Conservation (phyloP, 2,797 vertebrate genomes). For the Sebastes nivosus region DNA sequence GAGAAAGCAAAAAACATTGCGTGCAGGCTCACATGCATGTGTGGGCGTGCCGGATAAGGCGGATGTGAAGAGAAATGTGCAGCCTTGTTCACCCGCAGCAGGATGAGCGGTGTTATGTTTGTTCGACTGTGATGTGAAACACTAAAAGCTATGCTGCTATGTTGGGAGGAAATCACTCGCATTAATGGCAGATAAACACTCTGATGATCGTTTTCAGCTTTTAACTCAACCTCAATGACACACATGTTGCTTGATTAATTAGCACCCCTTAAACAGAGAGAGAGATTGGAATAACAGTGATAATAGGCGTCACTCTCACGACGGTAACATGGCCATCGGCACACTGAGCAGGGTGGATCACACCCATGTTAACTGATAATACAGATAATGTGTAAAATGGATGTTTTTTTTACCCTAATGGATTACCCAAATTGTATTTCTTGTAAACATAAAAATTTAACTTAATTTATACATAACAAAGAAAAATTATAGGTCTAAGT, state of each 20-base stretch:
- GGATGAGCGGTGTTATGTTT: constrained; percentile 19
- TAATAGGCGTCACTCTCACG: background rate
- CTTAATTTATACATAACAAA: background rate
- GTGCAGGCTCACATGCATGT: background rate
- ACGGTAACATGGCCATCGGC: constrained; percentile 7
- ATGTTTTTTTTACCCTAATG: background rate
- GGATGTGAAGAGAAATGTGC: constrained; percentile 9
- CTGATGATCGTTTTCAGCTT: constrained; percentile 51
- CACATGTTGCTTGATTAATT: constrained; percentile 49
- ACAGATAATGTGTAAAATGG: background rate
- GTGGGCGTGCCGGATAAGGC: background rate
- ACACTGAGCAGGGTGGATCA: background rate
- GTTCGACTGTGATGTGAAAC: constrained; percentile 23
- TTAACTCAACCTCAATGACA: constrained; percentile 44
- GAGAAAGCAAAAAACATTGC: background rate
- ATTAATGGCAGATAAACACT: constrained; percentile 58
- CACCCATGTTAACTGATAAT: background rate
- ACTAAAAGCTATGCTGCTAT: constrained; percentile 41
- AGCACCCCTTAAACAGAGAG: constrained; percentile 29
- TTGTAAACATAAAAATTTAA: background rate
- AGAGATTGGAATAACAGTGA: constrained; percentile 18
- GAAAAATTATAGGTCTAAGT: too few species aligned
- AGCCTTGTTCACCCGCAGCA: constrained; percentile 6
- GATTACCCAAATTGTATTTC: background rate
- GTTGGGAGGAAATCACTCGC: constrained; percentile 37